Evolutionary conservation across 2,888 invertebrate genomes (phyloP), one percentile per base, ranked within the genome.

Genomic region (Neocrepidodera transversa): DNA sequence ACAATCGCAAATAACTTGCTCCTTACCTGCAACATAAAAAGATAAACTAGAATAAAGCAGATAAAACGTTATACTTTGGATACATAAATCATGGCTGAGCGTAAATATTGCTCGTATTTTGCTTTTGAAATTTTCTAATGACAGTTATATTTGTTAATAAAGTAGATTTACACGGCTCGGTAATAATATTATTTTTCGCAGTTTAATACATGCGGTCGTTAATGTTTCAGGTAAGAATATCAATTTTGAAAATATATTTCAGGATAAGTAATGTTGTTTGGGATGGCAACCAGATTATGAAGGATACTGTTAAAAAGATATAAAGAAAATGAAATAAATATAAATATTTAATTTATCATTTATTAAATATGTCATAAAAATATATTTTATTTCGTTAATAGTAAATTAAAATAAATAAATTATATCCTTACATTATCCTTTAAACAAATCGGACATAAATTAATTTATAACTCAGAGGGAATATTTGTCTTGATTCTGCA

Each of bases 1-100:
- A 14, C 35, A 36, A 36, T 36, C 35, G 48, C 62, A 58, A 65
- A 63, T 49, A 49, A 52, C 32, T 62, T 48, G 59, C 56, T 57
- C 53, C 70, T 74, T 73, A 76, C 76, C 76, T 76, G 74, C 59
- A 72, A 73, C 63, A 69, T 67, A 69, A 71, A 50, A 60, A 63
- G 52, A 65, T 51, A 43, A 62, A 61, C 58, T 58, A 55, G 13
- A 59, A 62, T 56, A 58, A 32, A 32, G 11, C 13, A 6, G 32
- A 32, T 32, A 32, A 32, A 32, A 42, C 18, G 42, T 8, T 53
- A 38, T 26, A 16, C 57, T n/a, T n/a, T n/a, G 38, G 32, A 58
- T 64, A 65, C 65, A 67, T 65, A 63, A 64, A 58, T 67, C 59
- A 60, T 38, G 43, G 26, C 10, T 7, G 28, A 26, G 30, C 43